Conservation (phyloP, 2,797 vertebrate species). For the Chelon labrosus region DNA sequence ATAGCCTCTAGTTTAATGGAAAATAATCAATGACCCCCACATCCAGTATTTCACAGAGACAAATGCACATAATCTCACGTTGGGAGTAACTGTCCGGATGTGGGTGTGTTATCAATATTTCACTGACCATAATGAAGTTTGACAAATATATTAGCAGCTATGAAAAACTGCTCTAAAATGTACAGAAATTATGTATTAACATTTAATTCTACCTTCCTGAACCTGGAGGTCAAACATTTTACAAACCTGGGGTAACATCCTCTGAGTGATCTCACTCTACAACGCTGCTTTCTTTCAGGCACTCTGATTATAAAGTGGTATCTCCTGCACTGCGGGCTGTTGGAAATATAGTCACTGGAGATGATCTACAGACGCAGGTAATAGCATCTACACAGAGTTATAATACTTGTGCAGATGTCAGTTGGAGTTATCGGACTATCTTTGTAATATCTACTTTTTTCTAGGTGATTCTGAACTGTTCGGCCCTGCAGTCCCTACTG, state of each 20-base stretch:
- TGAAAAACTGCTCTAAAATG: background rate
- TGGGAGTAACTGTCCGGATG: slow-evolving; percentile 6
- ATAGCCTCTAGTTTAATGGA: background rate
- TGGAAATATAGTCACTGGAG: slow-evolving; percentile 97
- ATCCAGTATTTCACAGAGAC: background rate
- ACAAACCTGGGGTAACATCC: background rate
- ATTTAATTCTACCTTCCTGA: background rate
- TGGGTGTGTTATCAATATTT: slow-evolving; percentile 3
- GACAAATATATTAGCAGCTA: background rate
- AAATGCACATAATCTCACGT: background rate
- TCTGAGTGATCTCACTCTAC: background rate
- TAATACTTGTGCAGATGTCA: background rate
- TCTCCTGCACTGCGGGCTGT: slow-evolving; percentile 95
- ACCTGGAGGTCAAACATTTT: background rate
- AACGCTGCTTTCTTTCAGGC: slow-evolving; percentile 80
- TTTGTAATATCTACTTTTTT: slow-evolving; percentile 10
- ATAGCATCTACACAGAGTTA: slow-evolving; percentile 12
- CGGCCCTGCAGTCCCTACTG: slow-evolving; percentile 94
- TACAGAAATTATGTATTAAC: background rate
- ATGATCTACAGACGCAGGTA: slow-evolving; percentile 97
- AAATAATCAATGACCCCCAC: background rate
- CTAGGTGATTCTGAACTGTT: slow-evolving; percentile 97
- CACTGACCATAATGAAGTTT: background rate
- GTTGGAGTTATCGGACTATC: slow-evolving; percentile 10
- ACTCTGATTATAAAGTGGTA: slow-evolving; percentile 97